Evolutionary conservation across 2,113 vertebrate species (phyloP).

Genomic region (Tachysurus vachellii): DNA sequence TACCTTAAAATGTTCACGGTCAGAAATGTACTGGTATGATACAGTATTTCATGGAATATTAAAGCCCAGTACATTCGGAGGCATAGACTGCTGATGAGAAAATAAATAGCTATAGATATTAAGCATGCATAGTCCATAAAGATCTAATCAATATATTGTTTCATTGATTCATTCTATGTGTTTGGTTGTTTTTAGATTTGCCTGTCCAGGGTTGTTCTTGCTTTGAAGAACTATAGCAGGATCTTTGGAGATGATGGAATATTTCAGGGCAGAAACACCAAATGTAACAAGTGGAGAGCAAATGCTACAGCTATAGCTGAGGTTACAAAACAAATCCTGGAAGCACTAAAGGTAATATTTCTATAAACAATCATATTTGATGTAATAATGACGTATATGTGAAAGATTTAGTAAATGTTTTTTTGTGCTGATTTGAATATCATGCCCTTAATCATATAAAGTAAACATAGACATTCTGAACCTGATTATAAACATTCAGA

Average conservation of each 20-base stretch:
- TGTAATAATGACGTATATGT: background rate
- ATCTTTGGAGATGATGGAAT: constrained; percentile 45
- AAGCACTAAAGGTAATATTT: constrained; percentile 31
- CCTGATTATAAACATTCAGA: background rate
- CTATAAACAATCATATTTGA: background rate
- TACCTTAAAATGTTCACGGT: no score
- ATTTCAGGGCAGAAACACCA: constrained; percentile 29
- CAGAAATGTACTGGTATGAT: background rate
- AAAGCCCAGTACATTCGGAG: background rate
- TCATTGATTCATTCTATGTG: background rate
- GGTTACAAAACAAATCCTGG: constrained; percentile 17
- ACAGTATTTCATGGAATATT: no score
- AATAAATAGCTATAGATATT: background rate
- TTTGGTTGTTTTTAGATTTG: constrained; percentile 61
- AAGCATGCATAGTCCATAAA: background rate
- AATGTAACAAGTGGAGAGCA: constrained; percentile 40
- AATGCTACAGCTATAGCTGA: constrained; percentile 5
- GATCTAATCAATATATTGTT: background rate
- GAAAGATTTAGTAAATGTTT: background rate
- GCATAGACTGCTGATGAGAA: background rate
- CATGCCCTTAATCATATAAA: background rate
- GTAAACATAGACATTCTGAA: background rate
- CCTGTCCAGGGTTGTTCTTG: constrained; percentile 58
- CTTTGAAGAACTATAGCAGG: constrained; percentile 58
- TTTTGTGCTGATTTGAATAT: background rate